Evolutionary conservation across 2,113 vertebrate genomes (phyloP), one percentile per base, ranked within the genome.

Genomic region (Saguinus midas): DNA sequence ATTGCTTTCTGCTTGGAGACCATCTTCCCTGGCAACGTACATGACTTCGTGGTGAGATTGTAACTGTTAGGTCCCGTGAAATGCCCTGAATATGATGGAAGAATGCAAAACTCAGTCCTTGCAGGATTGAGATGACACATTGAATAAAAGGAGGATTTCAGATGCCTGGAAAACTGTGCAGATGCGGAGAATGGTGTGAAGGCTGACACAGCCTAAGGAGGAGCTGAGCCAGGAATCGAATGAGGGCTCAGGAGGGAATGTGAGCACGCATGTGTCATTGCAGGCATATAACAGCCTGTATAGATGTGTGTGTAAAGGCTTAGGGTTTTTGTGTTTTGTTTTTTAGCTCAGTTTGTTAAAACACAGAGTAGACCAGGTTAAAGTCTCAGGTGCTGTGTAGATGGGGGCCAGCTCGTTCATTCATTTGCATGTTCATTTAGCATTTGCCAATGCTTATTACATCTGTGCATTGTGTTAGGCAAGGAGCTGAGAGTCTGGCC

Each of bases 251-350:
- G 21, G 35, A 70, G 29, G 43, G 7, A 89, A 43, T 4, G 17
- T 23, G 52, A 27, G 8, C 8, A 1, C 0, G 21, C 21, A 14
- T 13, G 32, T 32, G 32, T 68, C 1, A 14, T 14, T n/a, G 32
- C 32, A 17, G 16, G 32, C 40, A 18, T n/a, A 29, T 3, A 1
- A 73, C 2, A 61, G 66, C 35, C 4, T 45, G 10, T 18, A 37
- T 6, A 27, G 29, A 35, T 8, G 13, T 16, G 61, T 52, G 3
- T 35, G 13, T 37, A 29, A 86, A 52, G 80, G 27, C 29, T 50
- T 43, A 55, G 43, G 55, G 50, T 21, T n/a, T 40, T 37, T 64
- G 27, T 29, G 12, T 64, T 64, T 64, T 32, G 61, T 64, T 29
- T 12, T 16, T 66, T 68, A 11, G 35, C 48, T 80, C 5, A 5